phyloP scores from a whole-genome alignment of 2,113 vertebrate genomes.

The Petroica traversi region DNA sequence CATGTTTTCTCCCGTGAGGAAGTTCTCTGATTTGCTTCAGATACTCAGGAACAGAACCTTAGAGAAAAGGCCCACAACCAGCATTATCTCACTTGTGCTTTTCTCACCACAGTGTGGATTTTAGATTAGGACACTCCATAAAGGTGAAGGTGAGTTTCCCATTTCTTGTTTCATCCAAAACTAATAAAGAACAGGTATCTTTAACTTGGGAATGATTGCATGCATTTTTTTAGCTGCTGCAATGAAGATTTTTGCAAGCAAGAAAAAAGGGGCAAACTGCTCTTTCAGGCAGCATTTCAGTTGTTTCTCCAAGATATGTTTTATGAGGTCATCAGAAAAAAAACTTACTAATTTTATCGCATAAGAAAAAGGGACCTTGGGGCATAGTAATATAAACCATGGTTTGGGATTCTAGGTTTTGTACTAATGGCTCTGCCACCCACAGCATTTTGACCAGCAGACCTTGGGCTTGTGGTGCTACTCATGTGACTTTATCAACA shows the following conservation, averaged over 20 bases:
- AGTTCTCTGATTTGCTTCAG: background rate
- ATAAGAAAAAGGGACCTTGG: background rate
- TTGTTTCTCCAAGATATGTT: background rate
- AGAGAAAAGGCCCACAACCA: background rate
- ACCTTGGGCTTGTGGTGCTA: background rate
- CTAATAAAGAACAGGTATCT: rapidly evolving
- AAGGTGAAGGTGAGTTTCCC: background rate
- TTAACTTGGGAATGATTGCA: background rate
- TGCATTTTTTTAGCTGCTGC: background rate
- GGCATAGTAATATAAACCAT: background rate
- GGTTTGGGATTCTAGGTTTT: background rate
- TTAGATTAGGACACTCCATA: background rate
- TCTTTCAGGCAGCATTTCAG: background rate
- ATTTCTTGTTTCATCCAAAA: background rate
- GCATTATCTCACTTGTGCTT: background rate
- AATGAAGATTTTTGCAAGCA: background rate
- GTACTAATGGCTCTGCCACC: background rate
- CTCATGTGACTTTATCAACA: background rate
- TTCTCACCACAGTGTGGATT: background rate
- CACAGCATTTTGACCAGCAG: background rate
- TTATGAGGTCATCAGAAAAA: background rate
- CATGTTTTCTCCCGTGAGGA: background rate
- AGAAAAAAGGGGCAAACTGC: background rate
- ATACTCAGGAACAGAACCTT: background rate
- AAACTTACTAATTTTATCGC: background rate